Evolutionary conservation across 2,888 invertebrate species (phyloP).

Genomic region (Pegoplata infirma): DNA sequence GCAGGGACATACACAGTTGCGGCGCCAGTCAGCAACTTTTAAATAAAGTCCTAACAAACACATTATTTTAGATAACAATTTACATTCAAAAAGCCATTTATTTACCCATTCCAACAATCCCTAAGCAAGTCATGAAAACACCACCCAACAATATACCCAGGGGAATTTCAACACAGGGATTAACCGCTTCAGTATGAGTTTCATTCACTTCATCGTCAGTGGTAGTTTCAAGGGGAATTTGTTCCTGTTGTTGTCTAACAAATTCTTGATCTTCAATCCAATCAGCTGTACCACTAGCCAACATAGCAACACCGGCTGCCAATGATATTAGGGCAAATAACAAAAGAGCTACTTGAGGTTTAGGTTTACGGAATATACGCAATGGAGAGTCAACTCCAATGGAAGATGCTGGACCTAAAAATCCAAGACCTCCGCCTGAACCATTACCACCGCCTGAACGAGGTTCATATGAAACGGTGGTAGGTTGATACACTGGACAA

Average conservation of each 20-base stretch:
- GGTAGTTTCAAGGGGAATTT: conserved; percentile 13
- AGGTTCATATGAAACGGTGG: conserved; percentile 86
- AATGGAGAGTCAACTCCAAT: conserved; percentile 67
- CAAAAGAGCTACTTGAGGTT: conserved; percentile 70
- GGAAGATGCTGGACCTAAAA: conserved; percentile 71
- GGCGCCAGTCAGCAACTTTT: conserved; percentile 73
- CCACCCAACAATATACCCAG: conserved; percentile 82
- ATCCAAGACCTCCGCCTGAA: conserved; percentile 43
- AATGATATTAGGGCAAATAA: conserved; percentile 71
- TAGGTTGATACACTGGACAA: conserved; percentile 86
- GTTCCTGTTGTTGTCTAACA: conserved; percentile 67
- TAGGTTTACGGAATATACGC: conserved; percentile 70
- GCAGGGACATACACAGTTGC: conserved; percentile 74
- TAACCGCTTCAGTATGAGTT: conserved; percentile 58
- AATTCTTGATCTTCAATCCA: conserved; percentile 79
- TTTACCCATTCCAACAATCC: conserved; percentile 81
- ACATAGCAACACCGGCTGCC: conserved; percentile 79
- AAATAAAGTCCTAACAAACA: conserved; percentile 72
- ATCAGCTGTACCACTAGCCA: conserved; percentile 82
- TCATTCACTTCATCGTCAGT: conserved; percentile 41
- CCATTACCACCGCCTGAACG: conserved; percentile 72
- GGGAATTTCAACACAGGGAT: conserved; percentile 69
- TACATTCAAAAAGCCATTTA: background rate
- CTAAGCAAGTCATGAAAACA: conserved; percentile 81
- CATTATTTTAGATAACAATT: no score